Evolutionary conservation across 2,888 invertebrate genomes (phyloP), one percentile per base, ranked within the genome.

Genomic region (Mimas tiliae): DNA sequence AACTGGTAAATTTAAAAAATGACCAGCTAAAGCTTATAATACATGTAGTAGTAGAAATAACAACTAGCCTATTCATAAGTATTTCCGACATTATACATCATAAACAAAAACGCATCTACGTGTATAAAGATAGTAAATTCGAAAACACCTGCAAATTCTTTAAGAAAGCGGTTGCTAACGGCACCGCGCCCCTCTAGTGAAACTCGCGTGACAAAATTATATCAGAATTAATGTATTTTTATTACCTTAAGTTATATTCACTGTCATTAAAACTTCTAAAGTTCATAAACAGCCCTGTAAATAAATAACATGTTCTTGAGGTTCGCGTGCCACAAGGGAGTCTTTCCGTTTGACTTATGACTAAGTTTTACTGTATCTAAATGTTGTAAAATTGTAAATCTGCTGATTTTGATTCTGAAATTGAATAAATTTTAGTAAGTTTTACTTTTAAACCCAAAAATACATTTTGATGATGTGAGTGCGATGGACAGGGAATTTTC

Each of bases 221-320:
- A 86, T 91, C 78, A 85, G 80, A 82, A 85, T 87, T 86, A 88
- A 89, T 86, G 81, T 84, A 82, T 82, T 88, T 88, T 87, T 87
- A 89, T 88, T 84, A 81, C 83, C 79, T 71, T 69, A 81, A 87
- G 82, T 88, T 87, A 86, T 86, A 85, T 86, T 86, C 84, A 85
- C 79, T 81, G 86, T 82, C 87, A 86, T 89, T 89, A 88, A 87
- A 87, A 88, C 82, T 90, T 88, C 76, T 81, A 76, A 88, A 89
- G 82, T 88, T 88, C 86, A 84, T 86, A 87, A 88, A 87, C 84
- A 81, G 80, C 71, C 72, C 74, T 79, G 81, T 86, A 82, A 87
- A 88, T 89, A 87, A 88, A 88, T 86, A 86, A 86, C 85, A 78
- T 81, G 74, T 79, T 83, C 79, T 81, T 70, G 72, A 81, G 79